These are phyloP conservation scores for Scylla paramamosain DNA, from an alignment of 1,140 invertebrate species.

Conservation along the genomic window DNA sequence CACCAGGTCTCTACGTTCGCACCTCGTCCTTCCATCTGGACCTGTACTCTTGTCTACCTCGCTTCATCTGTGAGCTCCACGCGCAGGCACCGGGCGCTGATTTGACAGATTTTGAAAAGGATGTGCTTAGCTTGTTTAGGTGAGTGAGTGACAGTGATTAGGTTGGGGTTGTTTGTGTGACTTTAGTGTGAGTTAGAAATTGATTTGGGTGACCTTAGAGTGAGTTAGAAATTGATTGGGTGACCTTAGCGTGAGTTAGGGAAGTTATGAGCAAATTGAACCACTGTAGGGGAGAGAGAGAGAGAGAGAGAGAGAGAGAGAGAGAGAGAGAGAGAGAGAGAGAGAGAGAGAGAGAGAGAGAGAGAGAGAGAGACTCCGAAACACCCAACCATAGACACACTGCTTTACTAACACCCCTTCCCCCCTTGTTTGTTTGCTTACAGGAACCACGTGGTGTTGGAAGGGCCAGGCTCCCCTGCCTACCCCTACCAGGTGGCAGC, in stretches of 20 bases:
- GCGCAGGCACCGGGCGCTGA: neutral
- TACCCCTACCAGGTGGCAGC: conserved; percentile 65
- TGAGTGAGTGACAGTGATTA: neutral
- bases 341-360: conserved; percentile 50
- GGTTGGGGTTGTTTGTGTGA: too few relatives aligned
- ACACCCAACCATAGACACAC: too few relatives aligned
- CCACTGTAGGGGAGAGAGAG: neutral
- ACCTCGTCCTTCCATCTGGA: neutral
- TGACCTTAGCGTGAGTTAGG: too few relatives aligned
- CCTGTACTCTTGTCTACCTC: conserved; percentile 39
- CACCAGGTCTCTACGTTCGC: conserved; percentile 38
- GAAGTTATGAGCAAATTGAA: too few relatives aligned
- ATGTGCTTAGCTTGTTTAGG: conserved; percentile 41
- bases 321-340: conserved; percentile 32
- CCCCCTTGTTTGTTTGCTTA: neutral
- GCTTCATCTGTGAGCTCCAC: conserved; percentile 60
- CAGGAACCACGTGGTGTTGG: conserved; percentile 64
- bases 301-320: too few relatives aligned
- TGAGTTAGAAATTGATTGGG: too few relatives aligned
- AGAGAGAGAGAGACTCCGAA: conserved; percentile 36
- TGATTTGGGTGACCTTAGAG: too few relatives aligned
- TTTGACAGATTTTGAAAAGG: conserved; percentile 31
- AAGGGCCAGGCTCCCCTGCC: conserved; percentile 53
- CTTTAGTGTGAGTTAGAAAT: too few relatives aligned
- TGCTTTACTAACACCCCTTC: too few relatives aligned